Conservation (phyloP, 2,113 vertebrate species). For the Leucoraja erinaceus region DNA sequence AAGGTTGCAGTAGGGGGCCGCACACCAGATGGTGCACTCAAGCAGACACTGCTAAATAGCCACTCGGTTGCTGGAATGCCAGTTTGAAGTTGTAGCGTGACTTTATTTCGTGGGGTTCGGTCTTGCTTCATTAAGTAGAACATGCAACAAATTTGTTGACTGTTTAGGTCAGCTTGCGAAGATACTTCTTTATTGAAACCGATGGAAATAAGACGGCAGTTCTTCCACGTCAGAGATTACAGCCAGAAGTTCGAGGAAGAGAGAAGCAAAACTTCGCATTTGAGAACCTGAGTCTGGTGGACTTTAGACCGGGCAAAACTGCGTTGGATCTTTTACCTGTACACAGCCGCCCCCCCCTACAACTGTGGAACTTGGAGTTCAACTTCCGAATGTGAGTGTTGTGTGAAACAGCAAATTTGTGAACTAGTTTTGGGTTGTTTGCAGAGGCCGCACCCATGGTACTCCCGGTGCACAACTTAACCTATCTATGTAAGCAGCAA, state of each 20-base stretch:
- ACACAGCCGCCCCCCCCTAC: too few species aligned
- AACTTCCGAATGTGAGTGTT: not conserved
- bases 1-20: slow-evolving; percentile 8
- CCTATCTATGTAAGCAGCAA: not conserved
- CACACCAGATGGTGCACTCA: not conserved
- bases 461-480: not conserved
- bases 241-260: not conserved
- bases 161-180: not conserved
- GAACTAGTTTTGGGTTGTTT: not conserved
- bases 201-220: not conserved
- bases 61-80: not conserved
- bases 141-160: not conserved
- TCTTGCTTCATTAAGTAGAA: not conserved
- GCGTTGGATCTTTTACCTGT: not conserved
- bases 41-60: not conserved
- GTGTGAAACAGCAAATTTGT: not conserved
- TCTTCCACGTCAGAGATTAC: slow-evolving; percentile 8
- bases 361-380: not conserved
- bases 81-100: not conserved
- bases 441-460: not conserved
- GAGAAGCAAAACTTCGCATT: not conserved
- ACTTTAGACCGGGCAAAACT: not conserved
- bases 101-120: too few species aligned
- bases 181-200: not conserved
- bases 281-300: not conserved